Base-by-base conservation (phyloP, 53 echinoderm and acorn worm species). In the Apostichopus leukothele region DNA sequence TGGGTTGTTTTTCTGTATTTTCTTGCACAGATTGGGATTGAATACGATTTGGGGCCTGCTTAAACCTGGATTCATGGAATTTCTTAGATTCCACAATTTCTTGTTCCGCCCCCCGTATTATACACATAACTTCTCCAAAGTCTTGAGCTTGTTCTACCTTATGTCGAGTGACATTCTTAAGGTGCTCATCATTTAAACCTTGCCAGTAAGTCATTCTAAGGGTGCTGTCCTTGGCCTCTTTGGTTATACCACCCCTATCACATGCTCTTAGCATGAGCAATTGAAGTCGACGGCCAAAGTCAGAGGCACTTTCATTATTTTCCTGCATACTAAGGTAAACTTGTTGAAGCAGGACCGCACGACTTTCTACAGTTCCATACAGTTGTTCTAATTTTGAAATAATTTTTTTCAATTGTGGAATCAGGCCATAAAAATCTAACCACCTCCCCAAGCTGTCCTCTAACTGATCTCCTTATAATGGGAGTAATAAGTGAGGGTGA, bases 281-380 rank as follows among this genome's bases (percentile, higher is more conserved):
- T 55, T 75, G 55, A 2, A 89, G 9, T 9, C 76, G 54, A 16
- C 89, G 53, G 4, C 75, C 88, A 74, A 53, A 75, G 9, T 9
- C 68, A 22, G 86, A 23, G 5, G 63, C 86, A 3, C 5, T 9
- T 18, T 75, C 75, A 4, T 12, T 51, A 5, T 7, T 10, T 8
- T 74, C 53, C 19, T 88, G 88, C 54, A 6, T 74, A 1, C 19
- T 51, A 1, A 52, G 5, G 0, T 89, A 89, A 26, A 89, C 52
- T n/a, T 89, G 76, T 59, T 89, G 89, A 12, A 89, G 78, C 5
- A 89, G 61, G 16, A 77, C 77, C 1, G 89, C 89, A 6, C 89
- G 80, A 55, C 50, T 78, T 50, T 78, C 89, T 0, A 89, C 89
- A 12, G 89, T 79, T 1, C 89, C 9, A 57, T 57, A 7, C 7